These are phyloP conservation scores for Cheirogaleus medius DNA, from an alignment of 2,113 vertebrate genomes.

Conservation along the genomic window DNA sequence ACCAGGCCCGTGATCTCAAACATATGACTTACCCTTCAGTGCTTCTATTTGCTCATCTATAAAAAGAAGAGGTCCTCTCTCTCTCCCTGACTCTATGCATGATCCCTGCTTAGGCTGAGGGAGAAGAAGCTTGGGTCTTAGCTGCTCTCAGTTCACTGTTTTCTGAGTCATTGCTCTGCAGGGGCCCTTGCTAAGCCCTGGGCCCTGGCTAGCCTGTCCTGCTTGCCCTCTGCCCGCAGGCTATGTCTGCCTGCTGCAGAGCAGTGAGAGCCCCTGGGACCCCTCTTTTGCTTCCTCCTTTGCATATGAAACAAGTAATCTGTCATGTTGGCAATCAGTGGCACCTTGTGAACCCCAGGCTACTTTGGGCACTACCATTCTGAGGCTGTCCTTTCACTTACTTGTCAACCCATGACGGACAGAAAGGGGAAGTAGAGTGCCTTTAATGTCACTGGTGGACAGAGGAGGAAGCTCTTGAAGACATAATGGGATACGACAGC, in stretches of 20 bases:
- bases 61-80: background rate
- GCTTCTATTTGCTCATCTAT: background rate
- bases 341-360: background rate
- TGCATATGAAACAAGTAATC: constrained; percentile 60
- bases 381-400: background rate
- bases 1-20: background rate
- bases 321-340: constrained; percentile 50
- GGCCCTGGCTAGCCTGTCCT: background rate
- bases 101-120: background rate
- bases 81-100: background rate
- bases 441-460: background rate
- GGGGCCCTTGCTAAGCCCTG: background rate
- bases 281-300: constrained; percentile 26
- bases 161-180: background rate
- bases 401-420: background rate
- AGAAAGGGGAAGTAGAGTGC: background rate
- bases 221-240: background rate
- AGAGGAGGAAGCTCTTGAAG: background rate
- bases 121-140: background rate
- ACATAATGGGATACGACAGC: background rate
- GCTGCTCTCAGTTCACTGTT: background rate
- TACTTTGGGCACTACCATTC: background rate
- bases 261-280: background rate
- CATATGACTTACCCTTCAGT: background rate
- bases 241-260: background rate